phyloP scores from a whole-genome alignment of 2,113 vertebrate species.

The Channa argus region DNA sequence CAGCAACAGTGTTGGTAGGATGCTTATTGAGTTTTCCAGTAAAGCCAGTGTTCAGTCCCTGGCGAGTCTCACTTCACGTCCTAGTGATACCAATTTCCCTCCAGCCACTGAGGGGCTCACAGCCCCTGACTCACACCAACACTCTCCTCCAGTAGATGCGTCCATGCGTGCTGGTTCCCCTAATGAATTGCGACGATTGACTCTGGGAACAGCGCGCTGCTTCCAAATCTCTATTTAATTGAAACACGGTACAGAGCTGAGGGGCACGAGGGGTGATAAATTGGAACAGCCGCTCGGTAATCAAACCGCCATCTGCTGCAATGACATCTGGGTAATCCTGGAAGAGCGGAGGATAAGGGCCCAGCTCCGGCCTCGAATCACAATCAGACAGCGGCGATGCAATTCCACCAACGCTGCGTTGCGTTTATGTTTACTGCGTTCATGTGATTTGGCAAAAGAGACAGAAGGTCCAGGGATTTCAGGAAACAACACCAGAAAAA shows the following conservation, averaged over 20 bases:
- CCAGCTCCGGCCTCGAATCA: constrained; percentile 10
- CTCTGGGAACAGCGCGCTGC: constrained; percentile 10
- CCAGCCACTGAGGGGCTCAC: neutral
- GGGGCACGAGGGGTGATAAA: constrained; percentile 50
- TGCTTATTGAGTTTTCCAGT: neutral
- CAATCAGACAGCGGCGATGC: neutral
- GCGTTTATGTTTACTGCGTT: neutral
- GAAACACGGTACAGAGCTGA: constrained; percentile 68
- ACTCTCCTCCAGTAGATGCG: constrained; percentile 13
- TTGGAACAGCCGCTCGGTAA: constrained; percentile 57
- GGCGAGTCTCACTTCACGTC: neutral
- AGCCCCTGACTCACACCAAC: constrained; percentile 12
- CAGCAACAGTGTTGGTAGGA: neutral
- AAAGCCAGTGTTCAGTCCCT: neutral
- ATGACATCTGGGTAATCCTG: constrained; percentile 5
- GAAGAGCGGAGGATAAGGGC: neutral
- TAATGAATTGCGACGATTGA: constrained; percentile 61
- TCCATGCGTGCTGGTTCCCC: constrained; percentile 23
- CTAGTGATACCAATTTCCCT: neutral
- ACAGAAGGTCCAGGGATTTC: neutral
- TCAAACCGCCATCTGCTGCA: constrained; percentile 70
- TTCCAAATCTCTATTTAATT: constrained; percentile 72
- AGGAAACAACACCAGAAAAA: constrained; percentile 2
- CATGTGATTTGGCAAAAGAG: constrained; percentile 1
- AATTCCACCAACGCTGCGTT: neutral